These are phyloP conservation scores for Macrostomum lignano DNA, from an alignment of 1,140 invertebrate genomes.

Conservation along the genomic window DNA sequence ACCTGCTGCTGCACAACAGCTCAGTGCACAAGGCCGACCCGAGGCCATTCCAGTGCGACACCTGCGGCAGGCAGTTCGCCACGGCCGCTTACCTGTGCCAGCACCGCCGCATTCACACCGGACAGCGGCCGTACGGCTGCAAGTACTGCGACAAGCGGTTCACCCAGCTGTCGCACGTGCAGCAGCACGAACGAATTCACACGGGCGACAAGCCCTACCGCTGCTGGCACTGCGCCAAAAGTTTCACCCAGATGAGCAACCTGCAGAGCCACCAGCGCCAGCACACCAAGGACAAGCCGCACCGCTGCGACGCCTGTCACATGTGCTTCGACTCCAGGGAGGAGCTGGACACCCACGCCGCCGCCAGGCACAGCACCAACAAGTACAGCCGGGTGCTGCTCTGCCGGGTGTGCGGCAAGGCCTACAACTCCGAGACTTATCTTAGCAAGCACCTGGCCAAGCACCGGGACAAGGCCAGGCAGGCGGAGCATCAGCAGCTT, in stretches of 20 bases:
- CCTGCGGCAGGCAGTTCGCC: slow-evolving; percentile 90
- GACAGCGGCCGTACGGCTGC: slow-evolving; percentile 62
- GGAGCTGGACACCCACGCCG: slow-evolving; percentile 2
- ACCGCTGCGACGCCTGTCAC: slow-evolving; percentile 1
- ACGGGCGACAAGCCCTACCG: slow-evolving; percentile 49
- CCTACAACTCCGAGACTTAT: slow-evolving; percentile 94
- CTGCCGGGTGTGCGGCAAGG: slow-evolving; percentile 93
- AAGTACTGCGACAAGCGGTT: slow-evolving; percentile 95
- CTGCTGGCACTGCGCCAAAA: slow-evolving; percentile 1
- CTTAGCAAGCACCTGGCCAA: slow-evolving; percentile 95
- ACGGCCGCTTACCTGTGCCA: slow-evolving; percentile 95
- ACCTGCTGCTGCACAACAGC: slow-evolving; percentile 4
- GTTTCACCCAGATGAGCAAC: slow-evolving; percentile 37
- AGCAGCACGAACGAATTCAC: slow-evolving; percentile 92
- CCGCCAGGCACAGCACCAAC: neutral
- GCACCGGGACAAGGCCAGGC: too few species aligned
- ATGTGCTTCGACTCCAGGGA: slow-evolving; percentile 2
- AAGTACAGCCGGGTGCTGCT: slow-evolving; percentile 38
- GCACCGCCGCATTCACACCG: slow-evolving; percentile 86
- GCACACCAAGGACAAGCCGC: slow-evolving; percentile 45
- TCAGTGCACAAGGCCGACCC: slow-evolving; percentile 5
- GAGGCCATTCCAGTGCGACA: slow-evolving; percentile 90
- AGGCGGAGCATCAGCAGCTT: too few species aligned
- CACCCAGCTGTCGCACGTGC: slow-evolving; percentile 86
- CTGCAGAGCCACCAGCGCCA: slow-evolving; percentile 84